Evolutionary conservation across 1,140 invertebrate species (phyloP).

Genomic region (Chrysomallon squamiferum): DNA sequence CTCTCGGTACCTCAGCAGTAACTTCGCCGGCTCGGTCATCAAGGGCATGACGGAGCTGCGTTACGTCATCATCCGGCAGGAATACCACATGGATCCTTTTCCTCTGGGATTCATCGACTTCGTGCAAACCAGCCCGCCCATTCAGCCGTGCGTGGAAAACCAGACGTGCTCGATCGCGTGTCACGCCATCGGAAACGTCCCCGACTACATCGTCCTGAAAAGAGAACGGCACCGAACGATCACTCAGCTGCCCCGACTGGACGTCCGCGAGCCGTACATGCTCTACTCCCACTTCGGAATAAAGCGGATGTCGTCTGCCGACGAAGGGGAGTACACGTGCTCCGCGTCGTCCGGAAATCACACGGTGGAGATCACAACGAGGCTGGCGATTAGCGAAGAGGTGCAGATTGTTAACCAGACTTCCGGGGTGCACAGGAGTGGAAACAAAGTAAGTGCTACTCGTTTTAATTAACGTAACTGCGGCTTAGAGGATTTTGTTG

Average conservation of each 20-base stretch:
- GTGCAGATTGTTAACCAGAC: not conserved
- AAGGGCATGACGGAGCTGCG: not conserved
- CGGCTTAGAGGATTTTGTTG: no score
- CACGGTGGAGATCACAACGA: not conserved
- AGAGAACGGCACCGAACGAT: not conserved
- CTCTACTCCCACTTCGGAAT: constrained; percentile 1
- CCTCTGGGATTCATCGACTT: constrained; percentile 2
- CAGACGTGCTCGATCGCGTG: constrained; percentile 1
- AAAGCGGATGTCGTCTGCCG: not conserved
- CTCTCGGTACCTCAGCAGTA: not conserved
- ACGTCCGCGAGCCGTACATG: constrained; percentile 6
- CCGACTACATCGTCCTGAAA: not conserved
- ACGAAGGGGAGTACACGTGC: constrained; percentile 1
- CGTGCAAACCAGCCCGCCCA: not conserved
- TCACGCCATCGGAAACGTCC: not conserved
- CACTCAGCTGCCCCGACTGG: not conserved
- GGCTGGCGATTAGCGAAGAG: not conserved
- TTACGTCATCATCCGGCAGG: not conserved
- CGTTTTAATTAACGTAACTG: no score
- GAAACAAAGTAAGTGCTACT: no score
- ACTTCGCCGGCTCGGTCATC: not conserved
- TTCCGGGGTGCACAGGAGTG: not conserved
- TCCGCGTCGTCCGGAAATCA: not conserved
- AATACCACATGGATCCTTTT: not conserved
- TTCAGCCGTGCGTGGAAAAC: not conserved